phyloP scores from a whole-genome alignment of 1,140 invertebrate species.

The Pristionchus pacificus region DNA sequence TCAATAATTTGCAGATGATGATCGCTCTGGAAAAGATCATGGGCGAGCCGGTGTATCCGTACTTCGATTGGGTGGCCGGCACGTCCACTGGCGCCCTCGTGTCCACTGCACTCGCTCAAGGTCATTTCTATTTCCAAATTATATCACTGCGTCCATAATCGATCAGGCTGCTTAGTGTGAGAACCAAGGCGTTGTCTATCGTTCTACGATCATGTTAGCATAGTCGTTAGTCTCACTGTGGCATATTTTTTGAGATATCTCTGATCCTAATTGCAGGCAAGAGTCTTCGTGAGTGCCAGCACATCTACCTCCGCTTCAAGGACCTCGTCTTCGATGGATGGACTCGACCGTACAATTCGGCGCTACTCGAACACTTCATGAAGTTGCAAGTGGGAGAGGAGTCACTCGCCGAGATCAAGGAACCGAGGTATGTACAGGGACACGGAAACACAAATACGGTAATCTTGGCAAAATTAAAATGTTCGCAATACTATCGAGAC shows the following conservation, averaged over 20 bases:
- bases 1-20: too few relatives aligned
- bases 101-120: conserved; percentile 69
- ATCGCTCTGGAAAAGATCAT: conserved; percentile 47
- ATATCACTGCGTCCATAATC: too few relatives aligned
- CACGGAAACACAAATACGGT: too few relatives aligned
- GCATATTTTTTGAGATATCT: conserved; percentile 9
- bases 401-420: conserved; percentile 78
- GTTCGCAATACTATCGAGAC: background rate
- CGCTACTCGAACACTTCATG: conserved; percentile 77
- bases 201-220: too few relatives aligned
- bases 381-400: conserved; percentile 80
- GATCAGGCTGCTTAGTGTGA: too few relatives aligned
- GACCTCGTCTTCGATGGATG: conserved; percentile 54
- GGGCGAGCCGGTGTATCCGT: conserved; percentile 47
- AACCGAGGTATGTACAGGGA: conserved; percentile 69
- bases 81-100: conserved; percentile 94
- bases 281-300: conserved; percentile 44
- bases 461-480: background rate
- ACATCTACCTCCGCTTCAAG: conserved; percentile 54
- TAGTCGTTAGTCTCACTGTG: too few relatives aligned
- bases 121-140: conserved; percentile 55
- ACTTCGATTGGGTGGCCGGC: conserved; percentile 92
- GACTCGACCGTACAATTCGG: conserved; percentile 64
- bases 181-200: too few relatives aligned
- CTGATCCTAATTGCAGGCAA: conserved; percentile 38